These are phyloP conservation scores for Ctenochaetus hawaiiensis DNA, from an alignment of 2,797 vertebrate species.

Conservation along the genomic window DNA sequence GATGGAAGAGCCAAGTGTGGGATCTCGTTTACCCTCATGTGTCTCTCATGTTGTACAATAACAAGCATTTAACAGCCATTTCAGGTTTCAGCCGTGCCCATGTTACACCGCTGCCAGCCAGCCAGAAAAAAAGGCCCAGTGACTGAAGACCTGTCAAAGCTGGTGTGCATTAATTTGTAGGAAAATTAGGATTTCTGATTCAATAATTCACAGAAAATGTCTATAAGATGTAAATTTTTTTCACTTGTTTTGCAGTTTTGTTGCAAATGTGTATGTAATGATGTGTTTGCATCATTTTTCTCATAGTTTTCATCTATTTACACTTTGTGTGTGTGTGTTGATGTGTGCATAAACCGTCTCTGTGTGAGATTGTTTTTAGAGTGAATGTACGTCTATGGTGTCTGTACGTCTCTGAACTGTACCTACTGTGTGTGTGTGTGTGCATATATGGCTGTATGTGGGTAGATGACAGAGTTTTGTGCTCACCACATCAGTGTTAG, in stretches of 20 bases:
- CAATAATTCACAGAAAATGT: too few relatives aligned
- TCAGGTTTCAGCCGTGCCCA: background rate
- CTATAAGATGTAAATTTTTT: background rate
- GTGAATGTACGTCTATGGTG: background rate
- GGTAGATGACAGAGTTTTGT: conserved; percentile 58
- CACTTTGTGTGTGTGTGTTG: background rate
- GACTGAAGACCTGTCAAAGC: background rate
- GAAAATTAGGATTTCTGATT: background rate
- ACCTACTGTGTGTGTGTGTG: background rate
- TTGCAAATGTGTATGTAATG: background rate
- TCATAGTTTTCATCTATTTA: background rate
- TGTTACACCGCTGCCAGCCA: background rate
- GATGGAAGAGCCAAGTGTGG: conserved; percentile 34
- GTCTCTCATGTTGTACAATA: conserved; percentile 4
- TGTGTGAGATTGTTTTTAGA: background rate
- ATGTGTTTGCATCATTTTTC: background rate
- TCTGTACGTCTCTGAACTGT: conserved; percentile 6
- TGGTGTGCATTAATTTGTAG: background rate
- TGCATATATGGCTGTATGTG: conserved; percentile 37
- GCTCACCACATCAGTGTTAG: conserved; percentile 69
- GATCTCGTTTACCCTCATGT: conserved; percentile 29
- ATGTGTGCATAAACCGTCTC: background rate
- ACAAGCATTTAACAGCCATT: conserved; percentile 1
- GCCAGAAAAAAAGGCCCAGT: background rate
- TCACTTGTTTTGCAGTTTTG: background rate